Evolutionary conservation across 1,140 invertebrate genomes (phyloP), one percentile per base, ranked within the genome.

Genomic region (Halictus rubicundus): DNA sequence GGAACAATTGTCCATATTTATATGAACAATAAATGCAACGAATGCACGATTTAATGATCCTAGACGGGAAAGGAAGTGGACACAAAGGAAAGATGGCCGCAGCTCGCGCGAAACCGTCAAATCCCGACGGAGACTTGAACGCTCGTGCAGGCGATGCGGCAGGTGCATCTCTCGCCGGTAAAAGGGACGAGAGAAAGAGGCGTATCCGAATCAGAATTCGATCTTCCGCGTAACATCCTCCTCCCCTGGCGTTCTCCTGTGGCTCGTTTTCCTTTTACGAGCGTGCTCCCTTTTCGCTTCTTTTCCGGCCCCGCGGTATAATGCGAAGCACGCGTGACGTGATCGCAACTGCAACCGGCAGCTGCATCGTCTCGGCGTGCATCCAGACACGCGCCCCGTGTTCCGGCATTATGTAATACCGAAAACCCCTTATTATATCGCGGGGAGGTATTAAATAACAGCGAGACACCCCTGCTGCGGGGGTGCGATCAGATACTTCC

Each of bases 341-440:
- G 69, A 66, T 66, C 46, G 75, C 42, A 23, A 19, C 49, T 21
- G 59, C 23, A 10, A 9, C 9, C 37, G 46, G 63, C 83, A 85
- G 81, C 83, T 83, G 83, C 65, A 27, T 14, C 19, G 5, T 10
- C 32, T 23, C 57, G 49, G 27, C 42, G 77, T 52, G 68, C 69
- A 71, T 68, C 25, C 72, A 76, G 80, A 78, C 83, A 84, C 85
- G 83, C 80, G 77, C 80, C 65, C 72, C 63, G 21, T 57, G 64
- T 52, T 16, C 54, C 23, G 52, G 16, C 25, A 68, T 87, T 85
- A 81, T 76, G 84, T 71, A 86, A 87, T 63, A 27, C 54, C 63
- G 19, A 75, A 79, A 82, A 82, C n/a, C 81, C 76, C 80, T 86
- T 84, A 81, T 87, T 88, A 86, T 52, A 71, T 23, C 61, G 42